Evolutionary conservation across 2,797 vertebrate genomes (phyloP), one percentile per base, ranked within the genome.

Genomic region (Gymnocypris eckloni): DNA sequence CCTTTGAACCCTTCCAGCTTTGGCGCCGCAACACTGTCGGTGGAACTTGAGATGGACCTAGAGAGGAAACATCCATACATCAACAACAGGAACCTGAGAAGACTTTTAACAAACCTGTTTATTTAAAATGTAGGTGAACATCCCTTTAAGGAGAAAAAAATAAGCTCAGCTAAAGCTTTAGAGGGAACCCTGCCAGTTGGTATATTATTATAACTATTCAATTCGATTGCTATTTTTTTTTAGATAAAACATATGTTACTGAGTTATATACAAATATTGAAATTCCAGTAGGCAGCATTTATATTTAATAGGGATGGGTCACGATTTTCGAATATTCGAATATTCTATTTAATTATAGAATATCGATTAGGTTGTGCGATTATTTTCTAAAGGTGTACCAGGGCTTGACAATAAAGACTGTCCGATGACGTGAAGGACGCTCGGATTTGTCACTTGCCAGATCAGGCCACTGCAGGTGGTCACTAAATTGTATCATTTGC

Each of bases 1-100:
- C 98, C 91, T 98, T 99, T 18, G 98, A 99, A 81, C 97, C 98
- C 92, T 99, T 99, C 98, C 98, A 99, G 95, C 98, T 99, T 28
- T 95, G 96, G 88, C 95, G 96, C 88, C 98, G 95, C 91, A 97
- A 95, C 89, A 99, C 91, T 0, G 97, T 92, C 86, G 97, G 97
- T 88, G 96, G 97, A n/a, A 97, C 95, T 50, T 95, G 94, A 82
- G 96, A 94, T 90, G 93, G 18, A 56, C 93, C 96, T 95, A 75
- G 10, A 84, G 6, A 79, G 33, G 33, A 79, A 54, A 90, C 70
- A 78, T 66, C 9, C 73, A 54, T 54, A 76, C 10, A 75, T 75
- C 16, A 76, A 18, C n/a, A 48, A 28, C 7, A 50, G 71, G n/a
- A 28, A 50, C 4, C 25, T 1, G 28, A 52, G 16, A 18, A 41